Evolutionary conservation across 2,888 invertebrate genomes (phyloP), one percentile per base, ranked within the genome.

Genomic region (Crocallis elinguaria): DNA sequence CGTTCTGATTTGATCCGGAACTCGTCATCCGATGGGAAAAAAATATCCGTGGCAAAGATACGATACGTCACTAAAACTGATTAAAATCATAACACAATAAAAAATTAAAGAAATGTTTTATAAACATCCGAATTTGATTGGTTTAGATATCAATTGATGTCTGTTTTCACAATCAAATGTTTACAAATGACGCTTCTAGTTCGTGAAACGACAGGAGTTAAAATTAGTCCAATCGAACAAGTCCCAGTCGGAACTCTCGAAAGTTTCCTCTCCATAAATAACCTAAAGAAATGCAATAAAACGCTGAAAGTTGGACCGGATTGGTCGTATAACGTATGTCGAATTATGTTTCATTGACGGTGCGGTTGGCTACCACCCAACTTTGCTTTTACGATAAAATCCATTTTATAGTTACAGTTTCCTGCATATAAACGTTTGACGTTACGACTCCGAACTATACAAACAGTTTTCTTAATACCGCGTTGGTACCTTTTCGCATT

Each of bases 291-390:
- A 64, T 54, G 65, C 67, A 73, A 77, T 76, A 77, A 72, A 75
- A 72, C 64, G 51, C 60, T 66, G 67, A 75, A 73, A 73, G 67
- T 73, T 69, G 67, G 41, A 42, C 49, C 49, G 41, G 29, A 51
- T 33, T 35, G 46, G 43, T 54, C 39, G 51, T 44, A 55, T 35
- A 49, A 27, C 50, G 48, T 48, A 56, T 79, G 82, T 84, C 78
- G 85, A 87, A 88, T 87, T 85, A 88, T 86, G 84, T 85, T 86
- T 87, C 87, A 86, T 85, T 87, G 86, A 83, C 77, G 79, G 77
- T 56, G 58, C 68, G 73, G 67, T 81, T 90, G 90, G 90, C 88
- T 59, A 53, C 52, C 69, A 66, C 74, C 89, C 90, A 90, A 88
- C 78, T 79, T 75, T 65, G 84, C 85, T 87, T 90, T 90, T 88